A percentile compares a stretch with the other conserved stretches of the same genome.
phyloP scores from a whole-genome alignment of 2,113 vertebrate genomes.

The Corapipo altera region DNA sequence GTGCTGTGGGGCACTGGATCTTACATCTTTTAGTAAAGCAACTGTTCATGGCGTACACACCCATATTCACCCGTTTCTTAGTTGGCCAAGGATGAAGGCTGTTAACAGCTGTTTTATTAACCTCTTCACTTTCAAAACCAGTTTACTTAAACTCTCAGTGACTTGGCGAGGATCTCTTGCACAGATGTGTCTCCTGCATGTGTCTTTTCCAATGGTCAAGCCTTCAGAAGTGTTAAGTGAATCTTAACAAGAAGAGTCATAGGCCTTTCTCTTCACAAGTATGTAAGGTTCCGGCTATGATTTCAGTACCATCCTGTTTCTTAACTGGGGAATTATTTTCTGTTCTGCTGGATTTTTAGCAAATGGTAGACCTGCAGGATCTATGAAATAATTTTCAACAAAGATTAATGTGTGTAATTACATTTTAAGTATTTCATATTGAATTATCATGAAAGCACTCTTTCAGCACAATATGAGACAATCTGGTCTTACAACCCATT shows the following conservation, averaged over 20 bases:
- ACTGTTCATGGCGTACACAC: accelerated
- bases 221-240: not conserved
- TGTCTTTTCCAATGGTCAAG: not conserved
- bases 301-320: not conserved
- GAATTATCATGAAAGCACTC: not conserved
- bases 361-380: not conserved
- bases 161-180: not conserved
- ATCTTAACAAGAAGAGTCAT: not conserved
- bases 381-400: not conserved
- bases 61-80: not conserved
- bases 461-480: not conserved
- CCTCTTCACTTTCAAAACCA: not conserved
- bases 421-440: not conserved
- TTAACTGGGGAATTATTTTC: not conserved
- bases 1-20: not conserved
- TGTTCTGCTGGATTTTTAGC: not conserved
- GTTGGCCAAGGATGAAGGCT: not conserved
- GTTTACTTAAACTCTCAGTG: not conserved
- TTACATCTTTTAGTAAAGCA: not conserved
- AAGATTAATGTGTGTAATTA: not conserved
- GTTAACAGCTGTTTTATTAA: not conserved
- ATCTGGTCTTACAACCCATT: not conserved
- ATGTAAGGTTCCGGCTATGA: not conserved
- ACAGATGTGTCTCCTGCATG: not conserved
- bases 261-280: not conserved